A percentile compares a stretch with the other conserved stretches of the same genome.
Conservation (phyloP, 2,888 invertebrate species). For the Punctoribates punctum region DNA sequence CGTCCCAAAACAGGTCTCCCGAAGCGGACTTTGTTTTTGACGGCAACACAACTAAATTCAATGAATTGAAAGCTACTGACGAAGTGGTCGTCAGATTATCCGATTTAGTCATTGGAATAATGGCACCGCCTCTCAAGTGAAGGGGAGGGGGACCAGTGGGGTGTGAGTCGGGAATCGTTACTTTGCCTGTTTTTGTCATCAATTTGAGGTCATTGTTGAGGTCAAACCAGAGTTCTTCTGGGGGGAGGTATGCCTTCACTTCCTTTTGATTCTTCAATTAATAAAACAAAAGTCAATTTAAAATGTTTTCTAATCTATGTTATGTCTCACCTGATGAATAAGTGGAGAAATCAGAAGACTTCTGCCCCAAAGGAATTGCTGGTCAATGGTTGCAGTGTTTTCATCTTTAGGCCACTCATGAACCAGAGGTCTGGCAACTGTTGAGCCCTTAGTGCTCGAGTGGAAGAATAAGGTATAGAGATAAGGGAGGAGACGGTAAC, state of each 20-base stretch:
- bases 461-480: slow-evolving; percentile 73
- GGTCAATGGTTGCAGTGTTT: slow-evolving; percentile 65
- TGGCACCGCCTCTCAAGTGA: slow-evolving; percentile 64
- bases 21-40: slow-evolving; percentile 42
- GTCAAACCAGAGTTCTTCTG: slow-evolving; percentile 63
- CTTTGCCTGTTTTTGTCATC: slow-evolving; percentile 47
- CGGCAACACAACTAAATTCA: neutral
- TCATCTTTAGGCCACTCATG: slow-evolving; percentile 58
- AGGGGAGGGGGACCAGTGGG: neutral
- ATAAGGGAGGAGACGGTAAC: slow-evolving; percentile 72
- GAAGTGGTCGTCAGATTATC: neutral
- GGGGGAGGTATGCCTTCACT: slow-evolving; percentile 62
- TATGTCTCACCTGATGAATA: slow-evolving; percentile 52
- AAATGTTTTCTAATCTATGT: neutral
- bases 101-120: slow-evolving; percentile 59
- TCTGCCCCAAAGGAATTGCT: slow-evolving; percentile 73
- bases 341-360: slow-evolving; percentile 70
- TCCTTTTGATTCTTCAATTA: slow-evolving; percentile 17
- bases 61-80: neutral
- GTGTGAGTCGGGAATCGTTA: slow-evolving; percentile 58
- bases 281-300: neutral
- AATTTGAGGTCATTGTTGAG: slow-evolving; percentile 4
- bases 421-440: slow-evolving; percentile 72
- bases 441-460: slow-evolving; percentile 67
- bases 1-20: slow-evolving; percentile 48